Conservation (phyloP, 2,797 vertebrate species). For the Knipowitschia caucasica region DNA sequence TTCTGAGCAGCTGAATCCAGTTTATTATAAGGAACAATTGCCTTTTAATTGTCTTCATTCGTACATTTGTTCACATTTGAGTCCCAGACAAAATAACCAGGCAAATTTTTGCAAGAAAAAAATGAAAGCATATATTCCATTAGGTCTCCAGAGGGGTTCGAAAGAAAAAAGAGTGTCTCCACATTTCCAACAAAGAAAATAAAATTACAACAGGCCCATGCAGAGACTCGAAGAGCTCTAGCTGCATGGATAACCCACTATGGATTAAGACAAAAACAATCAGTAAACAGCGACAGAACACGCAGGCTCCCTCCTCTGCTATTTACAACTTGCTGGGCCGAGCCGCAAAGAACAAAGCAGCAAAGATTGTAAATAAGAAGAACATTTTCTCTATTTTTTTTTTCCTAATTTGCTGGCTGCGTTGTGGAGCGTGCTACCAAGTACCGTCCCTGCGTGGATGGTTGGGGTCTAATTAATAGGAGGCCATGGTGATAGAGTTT, state of each 20-base stretch:
- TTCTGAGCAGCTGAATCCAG: neutral
- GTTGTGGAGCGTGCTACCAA: conserved; percentile 60
- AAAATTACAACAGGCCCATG: conserved; percentile 48
- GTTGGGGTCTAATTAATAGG: conserved; percentile 76
- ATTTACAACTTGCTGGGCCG: conserved; percentile 48
- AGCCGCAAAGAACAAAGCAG: conserved; percentile 54
- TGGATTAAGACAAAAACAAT: conserved; percentile 62
- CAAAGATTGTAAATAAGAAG: conserved; percentile 54
- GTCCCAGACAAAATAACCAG: conserved; percentile 40
- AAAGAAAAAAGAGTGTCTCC: conserved; percentile 44
- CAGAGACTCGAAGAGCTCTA: conserved; percentile 47
- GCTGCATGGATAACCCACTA: conserved; percentile 60
- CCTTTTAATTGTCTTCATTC: conserved; percentile 44
- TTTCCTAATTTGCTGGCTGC: conserved; percentile 67
- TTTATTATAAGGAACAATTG: conserved; percentile 41
- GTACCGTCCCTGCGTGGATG: conserved; percentile 61
- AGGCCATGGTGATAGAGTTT: conserved; percentile 71
- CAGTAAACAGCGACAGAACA: conserved; percentile 52
- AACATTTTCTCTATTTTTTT: conserved; percentile 47
- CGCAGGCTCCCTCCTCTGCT: conserved; percentile 42
- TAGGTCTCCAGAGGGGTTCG: conserved; percentile 54
- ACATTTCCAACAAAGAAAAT: conserved; percentile 53
- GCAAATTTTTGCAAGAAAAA: conserved; percentile 49
- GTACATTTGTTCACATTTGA: conserved; percentile 45
- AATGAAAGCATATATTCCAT: conserved; percentile 56